Conservation (phyloP, 2,888 invertebrate species). For the Lamellibrachia satsuma region DNA sequence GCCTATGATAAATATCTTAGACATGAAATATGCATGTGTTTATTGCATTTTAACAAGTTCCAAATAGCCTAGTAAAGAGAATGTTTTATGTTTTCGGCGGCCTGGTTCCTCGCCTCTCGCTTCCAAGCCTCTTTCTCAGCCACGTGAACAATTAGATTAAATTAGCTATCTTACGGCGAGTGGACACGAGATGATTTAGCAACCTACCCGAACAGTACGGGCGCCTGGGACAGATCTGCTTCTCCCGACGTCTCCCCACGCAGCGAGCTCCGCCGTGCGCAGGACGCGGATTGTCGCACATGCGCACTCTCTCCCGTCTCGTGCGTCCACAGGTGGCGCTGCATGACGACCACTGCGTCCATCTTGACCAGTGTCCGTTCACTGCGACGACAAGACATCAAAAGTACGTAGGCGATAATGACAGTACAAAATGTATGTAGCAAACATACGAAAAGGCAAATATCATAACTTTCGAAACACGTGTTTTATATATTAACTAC, state of each 20-base stretch:
- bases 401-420: no score
- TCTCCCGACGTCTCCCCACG: constrained; percentile 26
- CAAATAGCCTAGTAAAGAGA: no score
- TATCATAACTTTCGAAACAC: no score
- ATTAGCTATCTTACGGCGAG: not conserved
- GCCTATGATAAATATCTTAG: no score
- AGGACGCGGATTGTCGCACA: constrained; percentile 31
- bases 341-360: constrained; percentile 28
- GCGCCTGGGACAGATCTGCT: not conserved
- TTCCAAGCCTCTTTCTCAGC: no score
- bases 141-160: not conserved
- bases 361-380: constrained; percentile 32
- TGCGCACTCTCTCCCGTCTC: constrained; percentile 25
- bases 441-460: no score
- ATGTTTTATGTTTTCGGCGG: no score
- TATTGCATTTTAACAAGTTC: no score
- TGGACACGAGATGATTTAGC: not conserved
- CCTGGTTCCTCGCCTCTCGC: no score
- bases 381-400: constrained; percentile 13
- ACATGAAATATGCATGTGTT: no score
- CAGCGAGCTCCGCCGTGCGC: constrained; percentile 34
- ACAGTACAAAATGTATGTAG: no score
- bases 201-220: not conserved
- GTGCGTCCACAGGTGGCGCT: constrained; percentile 26
- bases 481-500: no score